A percentile compares a stretch with the other conserved stretches of the same genome.
These are phyloP conservation scores for Rostratula benghalensis DNA, from an alignment of 2,113 vertebrate species.

Conservation along the genomic window DNA sequence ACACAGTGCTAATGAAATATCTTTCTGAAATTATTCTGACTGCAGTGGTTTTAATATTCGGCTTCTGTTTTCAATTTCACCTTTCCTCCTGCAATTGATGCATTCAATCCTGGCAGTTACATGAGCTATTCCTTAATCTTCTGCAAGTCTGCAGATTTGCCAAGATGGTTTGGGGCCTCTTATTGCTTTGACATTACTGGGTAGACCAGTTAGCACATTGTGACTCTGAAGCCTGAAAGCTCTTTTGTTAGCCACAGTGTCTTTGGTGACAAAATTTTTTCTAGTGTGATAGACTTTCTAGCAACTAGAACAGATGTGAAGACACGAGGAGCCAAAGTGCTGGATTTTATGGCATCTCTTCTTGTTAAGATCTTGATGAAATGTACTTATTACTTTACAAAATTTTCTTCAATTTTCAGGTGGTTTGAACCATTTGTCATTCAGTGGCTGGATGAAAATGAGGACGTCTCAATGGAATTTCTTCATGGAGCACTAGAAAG, in stretches of 20 bases:
- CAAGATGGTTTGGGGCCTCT: background rate
- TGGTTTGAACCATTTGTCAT: conserved; percentile 99
- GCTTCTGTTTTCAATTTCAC: background rate
- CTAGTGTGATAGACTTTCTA: background rate
- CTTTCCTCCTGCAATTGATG: background rate
- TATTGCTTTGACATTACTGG: background rate
- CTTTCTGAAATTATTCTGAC: background rate
- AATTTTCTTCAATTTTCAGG: conserved; percentile 64
- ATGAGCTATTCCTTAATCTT: background rate
- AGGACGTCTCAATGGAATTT: conserved; percentile 97
- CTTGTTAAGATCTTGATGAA: background rate
- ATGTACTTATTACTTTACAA: background rate
- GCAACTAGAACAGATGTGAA: background rate
- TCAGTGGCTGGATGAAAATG: conserved; percentile 98
- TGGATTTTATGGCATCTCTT: background rate
- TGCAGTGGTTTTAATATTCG: background rate
- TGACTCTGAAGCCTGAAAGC: background rate
- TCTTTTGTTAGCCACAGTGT: background rate
- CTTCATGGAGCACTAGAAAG: conserved; percentile 93
- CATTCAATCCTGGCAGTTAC: background rate
- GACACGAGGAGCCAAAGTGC: background rate
- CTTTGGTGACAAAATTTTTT: background rate
- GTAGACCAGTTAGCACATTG: too few relatives aligned
- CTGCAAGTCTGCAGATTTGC: background rate
- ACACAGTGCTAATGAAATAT: background rate